Evolutionary conservation across 2,888 invertebrate species (phyloP), one percentile per base, ranked within the genome.

Genomic region (Brachyopa scutellaris): DNA sequence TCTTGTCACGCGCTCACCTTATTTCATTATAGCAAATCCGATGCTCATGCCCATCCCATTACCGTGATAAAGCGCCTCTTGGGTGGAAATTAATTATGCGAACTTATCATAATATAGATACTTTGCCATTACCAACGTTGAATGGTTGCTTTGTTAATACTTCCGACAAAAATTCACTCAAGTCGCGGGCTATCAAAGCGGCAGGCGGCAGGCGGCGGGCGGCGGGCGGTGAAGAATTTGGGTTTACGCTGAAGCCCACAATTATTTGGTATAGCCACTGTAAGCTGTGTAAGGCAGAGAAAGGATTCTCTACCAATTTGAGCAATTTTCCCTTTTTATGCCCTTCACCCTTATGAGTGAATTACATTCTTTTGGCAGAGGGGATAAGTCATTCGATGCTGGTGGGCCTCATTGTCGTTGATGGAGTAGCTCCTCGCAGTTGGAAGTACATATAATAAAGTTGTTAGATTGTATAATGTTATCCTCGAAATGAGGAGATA

Each of bases 21-120:
- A 31, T n/a, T 42, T 21, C 31, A 17, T 8, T 29, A 38, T 29
- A 21, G 19, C 17, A 11, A n/a, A n/a, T n/a, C n/a, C n/a, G n/a
- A n/a, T n/a, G 9, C 2, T 15, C 9, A n/a, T 38, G 9, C 23
- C 47, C 11, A 29, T 11, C 17, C 15, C 57, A 40, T 38, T 47
- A 26, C 17, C 3, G 19, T 57, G 62, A 70, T 62, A 49, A 61
- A 23, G 29, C 1, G 13, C 26, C 62, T 51, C 23, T 74, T 31
- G 33, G 67, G 29, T 69, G 53, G 69, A 69, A 74, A 80, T 80
- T 80, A 80, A 80, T 80, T 80, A 80, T 57, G 69, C 57, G 74
- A 74, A 74, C 74, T 80, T 80, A 80, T 80, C 69, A 74, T 57
- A 69, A 80, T 45, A 62, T 38, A 62, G 62, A 66, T 57, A 57